Evolutionary conservation across 2,888 invertebrate species (phyloP), one percentile per base, ranked within the genome.

Genomic region (Ypsolopha sequella): DNA sequence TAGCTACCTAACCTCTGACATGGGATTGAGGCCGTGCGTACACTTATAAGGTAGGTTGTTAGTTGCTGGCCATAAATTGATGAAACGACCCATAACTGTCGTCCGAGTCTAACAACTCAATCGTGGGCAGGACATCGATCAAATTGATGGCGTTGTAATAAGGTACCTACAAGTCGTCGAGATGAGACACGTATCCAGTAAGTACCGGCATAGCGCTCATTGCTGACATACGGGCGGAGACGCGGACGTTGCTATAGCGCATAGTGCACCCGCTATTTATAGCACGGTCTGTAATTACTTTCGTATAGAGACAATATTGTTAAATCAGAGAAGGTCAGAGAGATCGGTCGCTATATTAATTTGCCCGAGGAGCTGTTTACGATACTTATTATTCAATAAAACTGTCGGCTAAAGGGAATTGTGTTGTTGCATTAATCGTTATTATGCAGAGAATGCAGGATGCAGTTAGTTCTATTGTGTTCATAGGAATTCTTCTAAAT

Each of bases 321-420:
- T 74, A 70, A 73, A 73, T 73, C 70, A 70, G 62, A 55, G 59
- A 60, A 61, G 75, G 75, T 76, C 73, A 71, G 58, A 54, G 59
- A 53, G 58, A 56, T 56, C 59, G 56, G 50, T 52, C 53, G 55
- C 51, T 49, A 52, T 59, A 53, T 55, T 69, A 68, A 70, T 73
- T 68, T 56, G 63, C 65, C 64, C 52, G 61, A 56, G 67, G 66
- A 68, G 59, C 66, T 68, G 60, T 73, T 75, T 75, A 71, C 61
- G 71, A 70, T 69, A 65, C 64, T 65, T 66, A 73, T 68, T 76
- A 76, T 74, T 75, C 65, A 73, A 74, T 76, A 73, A 77, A 76
- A 75, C 73, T 68, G 70, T 71, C 70, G 41, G 61, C 62, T 62
- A 61, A 55, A 51, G 54, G 53, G 58, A 68, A 68, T 68, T 65